Evolutionary conservation across 2,888 invertebrate genomes (phyloP), one percentile per base, ranked within the genome.

Genomic region (Adineta ricciae): DNA sequence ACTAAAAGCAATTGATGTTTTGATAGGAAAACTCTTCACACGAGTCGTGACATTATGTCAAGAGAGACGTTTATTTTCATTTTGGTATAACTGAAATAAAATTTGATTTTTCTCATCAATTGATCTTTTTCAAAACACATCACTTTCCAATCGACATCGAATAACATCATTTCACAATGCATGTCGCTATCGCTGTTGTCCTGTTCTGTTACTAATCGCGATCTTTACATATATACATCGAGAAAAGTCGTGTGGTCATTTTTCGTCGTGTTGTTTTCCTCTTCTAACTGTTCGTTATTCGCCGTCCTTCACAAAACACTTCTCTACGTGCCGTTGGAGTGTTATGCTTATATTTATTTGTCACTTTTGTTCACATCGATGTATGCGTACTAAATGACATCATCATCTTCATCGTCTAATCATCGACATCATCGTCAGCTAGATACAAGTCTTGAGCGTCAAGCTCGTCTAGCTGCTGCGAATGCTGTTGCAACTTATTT

Each of bases 361-460:
- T 64, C 64, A 64, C 64, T 64, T 64, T 32, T 64, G 7, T 64
- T 64, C 64, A 32, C 64, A 64, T 64, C 27, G 27, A 64, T 46
- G 46, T 46, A 46, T 46, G 11, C 32, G 32, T 14, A 36, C 64
- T 64, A 64, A 64, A 64, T 64, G 64, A 64, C 64, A 64, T 64
- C 64, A 64, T 64, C 64, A 64, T 64, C 64, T 64, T 36, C 64
- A 19, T 27, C 64, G 36, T 32, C 7, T 16, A 64, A 64, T 64
- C 32, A 27, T 64, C 64, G 64, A 64, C 19, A 64, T 36, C 32
- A 64, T 64, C 32, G 64, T 64, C 64, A 64, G 64, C 32, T 64
- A 64, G 64, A 64, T 64, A 64, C 64, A 64, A 64, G 64, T 64
- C 64, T 64, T 64, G 64, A 64, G 32, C 64, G 64, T 16, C 64